A percentile compares a stretch with the other conserved stretches of the same genome.
Evolutionary conservation across 2,113 vertebrate species (phyloP).

Genomic region (Columbina picui): DNA sequence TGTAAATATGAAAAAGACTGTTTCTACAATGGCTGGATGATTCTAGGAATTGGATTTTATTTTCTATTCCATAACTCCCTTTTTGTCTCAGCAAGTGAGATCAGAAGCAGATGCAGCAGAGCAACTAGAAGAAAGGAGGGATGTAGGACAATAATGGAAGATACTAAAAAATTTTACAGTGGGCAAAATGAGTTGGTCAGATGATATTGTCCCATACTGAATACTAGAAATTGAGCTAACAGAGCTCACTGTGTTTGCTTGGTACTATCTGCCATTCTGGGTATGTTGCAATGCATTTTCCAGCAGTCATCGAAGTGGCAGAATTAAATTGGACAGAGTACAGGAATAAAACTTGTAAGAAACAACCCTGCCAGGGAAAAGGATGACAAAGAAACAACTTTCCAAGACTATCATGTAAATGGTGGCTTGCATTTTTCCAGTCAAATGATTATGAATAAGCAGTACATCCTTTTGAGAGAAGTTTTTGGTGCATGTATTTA

Average conservation of each 20-base stretch:
- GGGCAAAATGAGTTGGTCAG: not conserved
- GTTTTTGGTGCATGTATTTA: not conserved
- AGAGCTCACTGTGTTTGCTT: not conserved
- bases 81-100: not conserved
- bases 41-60: fast-evolving
- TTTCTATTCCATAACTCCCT: not conserved
- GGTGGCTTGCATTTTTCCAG: not conserved
- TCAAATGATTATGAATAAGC: not conserved
- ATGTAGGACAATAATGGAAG: not conserved
- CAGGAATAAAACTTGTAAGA: not conserved
- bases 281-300: not conserved
- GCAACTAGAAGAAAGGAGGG: not conserved
- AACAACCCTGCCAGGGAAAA: not conserved
- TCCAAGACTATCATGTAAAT: not conserved
- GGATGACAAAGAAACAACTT: not conserved
- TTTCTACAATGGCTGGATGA: not conserved
- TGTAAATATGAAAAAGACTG: not conserved
- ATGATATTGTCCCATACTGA: not conserved
- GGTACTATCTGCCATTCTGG: not conserved
- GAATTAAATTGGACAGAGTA: not conserved
- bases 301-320: not conserved
- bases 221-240: not conserved
- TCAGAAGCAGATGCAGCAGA: not conserved
- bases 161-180: not conserved
- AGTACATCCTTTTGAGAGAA: not conserved